A percentile compares a stretch with the other conserved stretches of the same genome.
Conservation (phyloP, 2,888 invertebrate genomes). For the Macrophya annulata region DNA sequence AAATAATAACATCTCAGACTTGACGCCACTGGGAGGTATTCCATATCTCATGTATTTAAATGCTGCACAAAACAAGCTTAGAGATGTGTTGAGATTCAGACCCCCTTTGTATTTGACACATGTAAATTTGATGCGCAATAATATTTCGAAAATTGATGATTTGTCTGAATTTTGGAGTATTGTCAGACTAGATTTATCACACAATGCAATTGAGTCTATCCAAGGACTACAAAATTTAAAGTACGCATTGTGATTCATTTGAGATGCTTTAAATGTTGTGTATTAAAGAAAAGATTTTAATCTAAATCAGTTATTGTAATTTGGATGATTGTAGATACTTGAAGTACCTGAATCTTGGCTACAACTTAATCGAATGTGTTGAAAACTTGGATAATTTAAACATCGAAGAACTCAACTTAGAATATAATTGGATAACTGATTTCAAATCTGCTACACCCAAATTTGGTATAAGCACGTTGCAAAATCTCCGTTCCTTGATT, state of each 20-base stretch:
- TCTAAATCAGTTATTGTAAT: neutral
- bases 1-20: conserved; percentile 81
- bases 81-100: conserved; percentile 81
- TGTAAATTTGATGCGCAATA: conserved; percentile 83
- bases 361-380: conserved; percentile 82
- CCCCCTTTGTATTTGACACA: conserved; percentile 84
- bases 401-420: conserved; percentile 82
- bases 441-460: conserved; percentile 77
- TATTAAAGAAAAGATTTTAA: neutral
- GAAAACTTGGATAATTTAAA: conserved; percentile 82
- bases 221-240: conserved; percentile 81
- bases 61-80: conserved; percentile 82
- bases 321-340: conserved; percentile 80
- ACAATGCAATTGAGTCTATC: conserved; percentile 83
- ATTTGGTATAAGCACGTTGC: conserved; percentile 81
- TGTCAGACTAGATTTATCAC: conserved; percentile 83
- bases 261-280: neutral
- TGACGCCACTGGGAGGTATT: conserved; percentile 81
- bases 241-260: conserved; percentile 71
- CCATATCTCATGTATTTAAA: conserved; percentile 83
- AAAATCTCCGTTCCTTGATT: conserved; percentile 81
- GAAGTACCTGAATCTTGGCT: conserved; percentile 82
- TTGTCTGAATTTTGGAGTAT: conserved; percentile 84
- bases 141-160: conserved; percentile 81
- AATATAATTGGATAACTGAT: conserved; percentile 81